Base-by-base conservation (phyloP, 2,888 invertebrate genomes). In the Cancer borealis region DNA sequence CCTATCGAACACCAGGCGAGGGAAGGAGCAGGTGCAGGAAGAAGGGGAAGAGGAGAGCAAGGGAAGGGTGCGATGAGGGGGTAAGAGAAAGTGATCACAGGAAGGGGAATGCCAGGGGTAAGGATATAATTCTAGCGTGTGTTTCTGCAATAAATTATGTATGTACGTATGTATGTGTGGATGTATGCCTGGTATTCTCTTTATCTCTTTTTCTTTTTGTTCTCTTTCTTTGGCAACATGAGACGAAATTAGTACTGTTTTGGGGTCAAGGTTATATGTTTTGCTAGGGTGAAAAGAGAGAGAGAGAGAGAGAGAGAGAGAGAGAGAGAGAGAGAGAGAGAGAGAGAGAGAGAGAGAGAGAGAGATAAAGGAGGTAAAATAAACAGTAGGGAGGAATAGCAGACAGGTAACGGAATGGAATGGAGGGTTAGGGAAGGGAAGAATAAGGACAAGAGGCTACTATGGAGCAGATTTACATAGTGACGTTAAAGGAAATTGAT, bases 1-100 rank as follows among this genome's bases (percentile, higher is more conserved):
- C 66, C 66, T 66, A n/a, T 14, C 66, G 66, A 66, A 66, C 66
- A 66, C 66, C 66, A n/a, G 66, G 66, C 66, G 66, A 66, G 66
- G 66, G 66, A 66, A 66, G n/a, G 66, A 4, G 4, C 66, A 66
- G 66, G 66, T 66, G 66, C 8, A 21, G 66, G 66, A 2, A n/a
- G n/a, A 21, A 66, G 66, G 66, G n/a, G 66, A 66, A 66, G 66
- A n/a, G n/a, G 66, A 66, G n/a, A 66, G 66, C 4, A 66, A 6
- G 66, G 66, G 66, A 0, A 54, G 54, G 54, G 54, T 12, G 14
- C 12, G 54, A 12, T 0, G 54, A 54, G 54, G 54, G 54, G 54
- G 8, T 14, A 54, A 3, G n/a, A 66, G 66, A 6, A n/a, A 66
- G 14, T 14, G 54, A 54, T 54, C 12, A 54, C 21, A 8, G n/a